Conservation (phyloP, 2,113 vertebrate genomes). For the Asarcornis scutulata region DNA sequence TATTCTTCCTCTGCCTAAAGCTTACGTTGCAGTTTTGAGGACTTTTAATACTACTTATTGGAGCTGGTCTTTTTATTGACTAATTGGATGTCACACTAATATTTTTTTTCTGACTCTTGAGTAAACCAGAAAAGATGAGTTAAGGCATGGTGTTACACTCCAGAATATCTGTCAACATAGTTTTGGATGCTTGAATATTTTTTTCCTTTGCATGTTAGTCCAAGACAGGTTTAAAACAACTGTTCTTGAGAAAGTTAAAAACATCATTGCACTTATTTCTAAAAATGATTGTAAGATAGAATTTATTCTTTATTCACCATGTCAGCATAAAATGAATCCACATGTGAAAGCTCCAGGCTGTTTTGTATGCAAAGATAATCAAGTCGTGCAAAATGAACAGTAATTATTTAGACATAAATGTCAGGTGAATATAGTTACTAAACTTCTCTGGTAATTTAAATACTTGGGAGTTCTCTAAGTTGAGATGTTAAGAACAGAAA, state of each 20-base stretch:
- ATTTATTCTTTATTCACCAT: neutral
- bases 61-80: conserved; percentile 58
- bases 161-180: conserved; percentile 35
- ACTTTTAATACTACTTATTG: conserved; percentile 51
- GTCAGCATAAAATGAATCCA: neutral
- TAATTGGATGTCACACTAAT: conserved; percentile 65
- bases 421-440: neutral
- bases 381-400: neutral
- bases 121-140: conserved; percentile 19
- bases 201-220: conserved; percentile 52
- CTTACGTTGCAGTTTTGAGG: conserved; percentile 54
- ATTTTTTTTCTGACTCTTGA: conserved; percentile 45
- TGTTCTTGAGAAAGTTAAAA: conserved; percentile 48
- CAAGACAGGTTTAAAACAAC: conserved; percentile 50
- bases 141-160: conserved; percentile 42
- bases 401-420: neutral
- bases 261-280: conserved; percentile 41
- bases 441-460: conserved; percentile 4
- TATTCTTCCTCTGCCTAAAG: conserved; percentile 77
- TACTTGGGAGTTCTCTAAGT: conserved; percentile 20
- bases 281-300: neutral
- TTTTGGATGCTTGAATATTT: conserved; percentile 37
- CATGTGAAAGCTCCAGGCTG: neutral
- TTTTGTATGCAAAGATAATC: neutral
- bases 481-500: conserved; percentile 62